phyloP scores from a whole-genome alignment of 2,113 vertebrate genomes.

The Oreochromis aureus region DNA sequence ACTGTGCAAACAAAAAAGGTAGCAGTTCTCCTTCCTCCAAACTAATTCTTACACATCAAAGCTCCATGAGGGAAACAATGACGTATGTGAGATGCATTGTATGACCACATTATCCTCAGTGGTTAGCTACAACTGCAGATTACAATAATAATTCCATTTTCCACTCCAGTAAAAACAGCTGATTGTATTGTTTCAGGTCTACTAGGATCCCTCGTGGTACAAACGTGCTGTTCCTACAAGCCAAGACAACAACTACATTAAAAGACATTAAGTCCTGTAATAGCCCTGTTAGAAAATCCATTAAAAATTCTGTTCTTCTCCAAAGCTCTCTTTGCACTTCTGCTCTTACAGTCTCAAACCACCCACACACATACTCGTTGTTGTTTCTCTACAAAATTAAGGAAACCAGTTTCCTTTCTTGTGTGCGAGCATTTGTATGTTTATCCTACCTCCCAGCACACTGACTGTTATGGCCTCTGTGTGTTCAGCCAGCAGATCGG shows the following conservation, averaged over 20 bases:
- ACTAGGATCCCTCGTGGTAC: neutral
- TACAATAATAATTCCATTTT: slow-evolving; percentile 5
- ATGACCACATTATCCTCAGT: neutral
- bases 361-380: neutral
- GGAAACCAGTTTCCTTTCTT: neutral
- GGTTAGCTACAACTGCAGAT: neutral
- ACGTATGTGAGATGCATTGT: neutral
- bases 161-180: slow-evolving; percentile 6
- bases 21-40: neutral
- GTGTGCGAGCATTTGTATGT: neutral
- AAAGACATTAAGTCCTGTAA: neutral
- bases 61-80: neutral
- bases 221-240: neutral
- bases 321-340: neutral
- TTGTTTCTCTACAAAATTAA: neutral
- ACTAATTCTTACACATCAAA: neutral
- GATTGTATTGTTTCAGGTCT: neutral
- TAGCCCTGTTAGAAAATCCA: neutral
- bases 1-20: neutral
- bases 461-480: slow-evolving; percentile 81
- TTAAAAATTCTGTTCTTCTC: neutral
- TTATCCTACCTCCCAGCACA: slow-evolving; percentile 83
- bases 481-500: slow-evolving; percentile 86
- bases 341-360: neutral
- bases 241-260: neutral